A percentile compares a stretch with the other conserved stretches of the same genome.
These are phyloP conservation scores for Periparus ater DNA, from an alignment of 2,797 vertebrate species.

Conservation along the genomic window DNA sequence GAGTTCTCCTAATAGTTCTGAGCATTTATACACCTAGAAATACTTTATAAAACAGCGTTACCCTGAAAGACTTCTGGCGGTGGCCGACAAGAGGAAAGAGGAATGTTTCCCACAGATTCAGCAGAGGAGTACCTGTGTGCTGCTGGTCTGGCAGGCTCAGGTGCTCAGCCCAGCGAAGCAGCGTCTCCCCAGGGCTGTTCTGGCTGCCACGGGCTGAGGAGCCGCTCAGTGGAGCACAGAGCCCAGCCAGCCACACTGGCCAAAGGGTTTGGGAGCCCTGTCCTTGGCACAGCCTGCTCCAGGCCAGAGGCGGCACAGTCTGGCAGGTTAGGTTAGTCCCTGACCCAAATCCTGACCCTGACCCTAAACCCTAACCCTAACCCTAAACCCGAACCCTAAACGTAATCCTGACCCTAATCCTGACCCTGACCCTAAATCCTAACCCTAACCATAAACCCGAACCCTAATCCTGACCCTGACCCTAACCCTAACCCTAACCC, in stretches of 20 bases:
- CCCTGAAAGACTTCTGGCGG: neutral
- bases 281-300: neutral
- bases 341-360: no score
- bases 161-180: neutral
- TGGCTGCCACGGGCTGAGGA: neutral
- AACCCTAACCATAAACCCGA: no score
- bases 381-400: no score
- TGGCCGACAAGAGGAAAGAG: neutral
- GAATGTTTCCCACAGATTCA: neutral
- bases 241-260: neutral
- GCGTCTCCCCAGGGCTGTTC: neutral
- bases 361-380: no score
- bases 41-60: neutral
- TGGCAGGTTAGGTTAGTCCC: neutral
- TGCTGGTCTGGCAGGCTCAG: neutral
- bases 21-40: neutral
- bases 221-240: neutral
- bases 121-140: neutral
- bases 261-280: neutral
- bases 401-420: no score
- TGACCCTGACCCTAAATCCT: no score
- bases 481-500: no score
- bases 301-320: conserved; percentile 8
- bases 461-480: no score
- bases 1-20: neutral